phyloP scores from a whole-genome alignment of 2,113 vertebrate species.

The Pterocles gutturalis region DNA sequence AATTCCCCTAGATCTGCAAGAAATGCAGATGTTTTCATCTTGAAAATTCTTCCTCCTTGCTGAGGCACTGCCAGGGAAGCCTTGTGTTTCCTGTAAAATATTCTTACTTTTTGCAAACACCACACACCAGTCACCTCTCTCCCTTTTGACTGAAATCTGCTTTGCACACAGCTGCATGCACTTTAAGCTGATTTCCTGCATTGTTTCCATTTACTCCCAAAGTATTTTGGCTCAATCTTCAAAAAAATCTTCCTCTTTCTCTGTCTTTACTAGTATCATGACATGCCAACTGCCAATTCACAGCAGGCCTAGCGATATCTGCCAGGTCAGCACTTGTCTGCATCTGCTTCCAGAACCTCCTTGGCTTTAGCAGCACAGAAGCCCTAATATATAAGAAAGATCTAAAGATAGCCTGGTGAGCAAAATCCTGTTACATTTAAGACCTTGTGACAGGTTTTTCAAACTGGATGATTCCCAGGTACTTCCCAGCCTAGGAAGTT shows the following conservation, averaged over 20 bases:
- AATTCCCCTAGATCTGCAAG: background rate
- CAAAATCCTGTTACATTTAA: background rate
- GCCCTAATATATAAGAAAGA: background rate
- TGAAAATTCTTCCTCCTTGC: background rate
- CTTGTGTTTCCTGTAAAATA: background rate
- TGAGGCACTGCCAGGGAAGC: background rate
- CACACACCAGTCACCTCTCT: background rate
- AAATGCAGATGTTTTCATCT: background rate
- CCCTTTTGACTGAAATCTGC: background rate
- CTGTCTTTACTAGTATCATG: background rate
- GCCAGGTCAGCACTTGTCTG: background rate
- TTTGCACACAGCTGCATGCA: background rate
- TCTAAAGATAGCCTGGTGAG: background rate
- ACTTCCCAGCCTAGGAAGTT: background rate
- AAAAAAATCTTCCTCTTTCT: background rate
- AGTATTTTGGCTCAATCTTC: background rate
- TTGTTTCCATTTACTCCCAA: background rate
- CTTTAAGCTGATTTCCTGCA: background rate
- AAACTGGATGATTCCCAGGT: background rate
- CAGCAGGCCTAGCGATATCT: background rate
- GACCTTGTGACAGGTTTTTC: background rate
- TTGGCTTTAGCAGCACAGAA: background rate
- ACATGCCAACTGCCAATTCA: background rate
- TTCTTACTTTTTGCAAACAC: background rate
- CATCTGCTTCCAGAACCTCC: background rate